phyloP scores from a whole-genome alignment of 2,888 invertebrate species.

The Branchellion lobata region DNA sequence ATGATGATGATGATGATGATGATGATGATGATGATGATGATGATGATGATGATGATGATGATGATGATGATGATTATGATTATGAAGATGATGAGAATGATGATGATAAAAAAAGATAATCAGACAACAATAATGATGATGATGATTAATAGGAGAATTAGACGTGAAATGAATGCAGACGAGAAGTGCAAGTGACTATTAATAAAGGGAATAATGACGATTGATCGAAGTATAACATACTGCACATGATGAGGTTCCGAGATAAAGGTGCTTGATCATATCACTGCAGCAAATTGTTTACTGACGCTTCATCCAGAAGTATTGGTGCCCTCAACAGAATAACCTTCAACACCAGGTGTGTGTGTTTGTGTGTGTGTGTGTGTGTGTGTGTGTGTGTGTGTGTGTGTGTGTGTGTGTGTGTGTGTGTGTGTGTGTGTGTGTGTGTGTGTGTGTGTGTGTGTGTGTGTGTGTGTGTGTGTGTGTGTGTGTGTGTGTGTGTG shows the following conservation, averaged over 20 bases:
- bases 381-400: constrained; percentile 24
- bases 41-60: constrained; percentile 38
- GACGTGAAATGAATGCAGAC: too few relatives aligned
- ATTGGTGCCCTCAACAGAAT: constrained; percentile 63
- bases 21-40: constrained; percentile 30
- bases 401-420: constrained; percentile 25
- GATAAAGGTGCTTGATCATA: too few relatives aligned
- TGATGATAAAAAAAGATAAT: too few relatives aligned
- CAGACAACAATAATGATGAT: too few relatives aligned
- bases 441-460: constrained; percentile 29
- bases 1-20: constrained; percentile 43
- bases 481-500: constrained; percentile 25
- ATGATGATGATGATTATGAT: too few relatives aligned
- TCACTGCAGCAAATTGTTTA: constrained; percentile 93
- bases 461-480: constrained; percentile 26
- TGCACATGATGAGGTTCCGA: too few relatives aligned
- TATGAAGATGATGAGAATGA: too few relatives aligned
- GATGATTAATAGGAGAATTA: too few relatives aligned
- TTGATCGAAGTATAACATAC: too few relatives aligned
- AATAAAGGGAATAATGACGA: too few relatives aligned
- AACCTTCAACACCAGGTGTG: constrained; percentile 81
- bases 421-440: constrained; percentile 29
- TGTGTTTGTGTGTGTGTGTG: constrained; percentile 5
- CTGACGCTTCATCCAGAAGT: constrained; percentile 96
- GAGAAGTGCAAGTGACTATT: too few relatives aligned